Percentiles rank a stretch among this genome's conserved stretches.
These are phyloP conservation scores for Crioceris asparagi DNA, from an alignment of 2,888 invertebrate species.

Conservation along the genomic window DNA sequence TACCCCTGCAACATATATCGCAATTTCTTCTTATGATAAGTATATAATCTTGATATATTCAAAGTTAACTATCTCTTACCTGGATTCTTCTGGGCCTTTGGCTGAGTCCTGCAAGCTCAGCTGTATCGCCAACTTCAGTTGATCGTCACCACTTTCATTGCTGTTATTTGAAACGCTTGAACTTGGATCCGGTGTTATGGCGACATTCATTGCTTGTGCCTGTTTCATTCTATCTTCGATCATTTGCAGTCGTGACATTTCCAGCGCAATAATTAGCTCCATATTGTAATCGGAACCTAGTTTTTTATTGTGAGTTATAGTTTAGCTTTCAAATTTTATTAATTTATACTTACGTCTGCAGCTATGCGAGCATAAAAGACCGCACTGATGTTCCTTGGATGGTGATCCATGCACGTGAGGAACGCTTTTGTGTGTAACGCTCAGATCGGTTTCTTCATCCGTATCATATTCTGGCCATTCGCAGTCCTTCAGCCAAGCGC, in stretches of 20 bases:
- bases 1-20: conserved; percentile 18
- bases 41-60: background rate
- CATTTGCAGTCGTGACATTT: conserved; percentile 58
- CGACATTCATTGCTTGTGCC: conserved; percentile 29
- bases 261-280: conserved; percentile 53
- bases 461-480: conserved; percentile 52
- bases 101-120: conserved; percentile 41
- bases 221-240: conserved; percentile 48
- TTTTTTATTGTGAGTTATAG: background rate
- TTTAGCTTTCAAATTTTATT: background rate
- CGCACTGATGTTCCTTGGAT: conserved; percentile 44
- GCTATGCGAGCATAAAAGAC: conserved; percentile 38
- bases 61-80: too few species aligned
- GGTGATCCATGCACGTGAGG: conserved; percentile 24
- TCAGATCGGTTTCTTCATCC: conserved; percentile 36
- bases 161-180: conserved; percentile 36
- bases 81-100: conserved; percentile 10
- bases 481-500: conserved; percentile 42
- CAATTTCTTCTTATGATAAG: background rate
- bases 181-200: conserved; percentile 30
- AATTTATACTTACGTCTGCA: conserved; percentile 30
- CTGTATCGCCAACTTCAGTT: conserved; percentile 43
- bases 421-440: conserved; percentile 26
- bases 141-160: conserved; percentile 37
- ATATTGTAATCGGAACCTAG: conserved; percentile 44